Evolutionary conservation across 2,888 invertebrate species (phyloP).

Genomic region (Dichetophora obliterata): DNA sequence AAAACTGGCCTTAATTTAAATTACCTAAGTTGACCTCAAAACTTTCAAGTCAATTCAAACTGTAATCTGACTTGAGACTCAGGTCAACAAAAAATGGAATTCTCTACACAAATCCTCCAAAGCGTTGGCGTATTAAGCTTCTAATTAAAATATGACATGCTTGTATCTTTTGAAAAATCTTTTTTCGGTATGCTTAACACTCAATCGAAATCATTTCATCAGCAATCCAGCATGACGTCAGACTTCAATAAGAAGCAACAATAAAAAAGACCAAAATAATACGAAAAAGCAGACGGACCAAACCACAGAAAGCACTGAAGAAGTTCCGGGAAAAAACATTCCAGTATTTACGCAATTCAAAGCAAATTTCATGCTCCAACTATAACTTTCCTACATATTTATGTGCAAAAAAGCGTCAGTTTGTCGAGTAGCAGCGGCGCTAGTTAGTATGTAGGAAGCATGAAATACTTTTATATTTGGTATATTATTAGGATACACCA

Average conservation of each 20-base stretch:
- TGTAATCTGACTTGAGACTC: no score
- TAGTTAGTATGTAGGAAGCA: neutral
- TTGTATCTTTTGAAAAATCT: no score
- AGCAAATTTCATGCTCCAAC: neutral
- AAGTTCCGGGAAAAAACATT: neutral
- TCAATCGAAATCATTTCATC: neutral
- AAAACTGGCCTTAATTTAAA: no score
- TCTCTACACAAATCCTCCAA: no score
- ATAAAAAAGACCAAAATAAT: neutral
- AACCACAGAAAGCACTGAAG: neutral
- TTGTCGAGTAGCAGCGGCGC: conserved; percentile 48
- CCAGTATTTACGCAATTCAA: conserved; percentile 11
- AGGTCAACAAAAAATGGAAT: no score
- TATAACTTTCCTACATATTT: conserved; percentile 37
- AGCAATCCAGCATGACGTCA: conserved; percentile 25
- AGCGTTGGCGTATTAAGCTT: no score
- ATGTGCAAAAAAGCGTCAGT: conserved; percentile 48
- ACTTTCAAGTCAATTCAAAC: no score
- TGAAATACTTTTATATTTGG: neutral
- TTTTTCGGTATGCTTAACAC: neutral
- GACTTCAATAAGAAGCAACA: neutral
- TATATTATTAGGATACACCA: neutral
- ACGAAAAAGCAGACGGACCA: neutral
- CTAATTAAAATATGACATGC: no score
- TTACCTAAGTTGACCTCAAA: no score